phyloP scores from a whole-genome alignment of 2,888 invertebrate species.

The Clivina fossor region DNA sequence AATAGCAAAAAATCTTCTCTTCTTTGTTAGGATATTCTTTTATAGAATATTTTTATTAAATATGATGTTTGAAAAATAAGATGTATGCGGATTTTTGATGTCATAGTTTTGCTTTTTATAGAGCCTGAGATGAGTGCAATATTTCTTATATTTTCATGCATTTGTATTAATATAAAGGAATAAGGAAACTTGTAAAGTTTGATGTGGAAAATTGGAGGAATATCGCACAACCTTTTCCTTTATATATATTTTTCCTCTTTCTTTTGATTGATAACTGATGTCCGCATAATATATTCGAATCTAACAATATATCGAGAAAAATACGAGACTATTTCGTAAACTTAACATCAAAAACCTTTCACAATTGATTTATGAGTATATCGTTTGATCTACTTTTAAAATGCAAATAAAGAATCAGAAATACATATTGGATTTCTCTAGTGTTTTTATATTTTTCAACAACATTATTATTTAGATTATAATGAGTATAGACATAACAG shows the following conservation, averaged over 20 bases:
- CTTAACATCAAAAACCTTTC: constrained; percentile 23
- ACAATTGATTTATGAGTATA: constrained; percentile 15
- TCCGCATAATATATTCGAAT: constrained; percentile 6
- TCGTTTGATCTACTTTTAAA: constrained; percentile 1
- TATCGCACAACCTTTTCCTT: constrained; percentile 9
- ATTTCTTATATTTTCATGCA: no score
- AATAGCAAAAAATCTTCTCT: no score
- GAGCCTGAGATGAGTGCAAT: no score
- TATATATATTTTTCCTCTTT: constrained; percentile 6
- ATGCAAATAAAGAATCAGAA: constrained; percentile 13
- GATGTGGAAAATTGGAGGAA: constrained; percentile 2
- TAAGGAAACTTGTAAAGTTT: neutral
- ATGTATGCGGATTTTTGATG: no score
- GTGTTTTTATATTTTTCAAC: constrained; percentile 10
- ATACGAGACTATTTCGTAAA: constrained; percentile 8
- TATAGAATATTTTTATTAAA: no score
- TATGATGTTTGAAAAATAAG: no score
- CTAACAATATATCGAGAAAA: no score
- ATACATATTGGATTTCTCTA: constrained; percentile 10
- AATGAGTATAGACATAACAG: no score
- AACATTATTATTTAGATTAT: no score
- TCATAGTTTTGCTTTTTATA: no score
- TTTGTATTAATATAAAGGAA: no score
- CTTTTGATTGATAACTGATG: constrained; percentile 14
- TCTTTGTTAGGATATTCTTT: no score